These are phyloP conservation scores for Dendrocopos noguchii DNA, from an alignment of 2,113 vertebrate genomes.

Conservation along the genomic window DNA sequence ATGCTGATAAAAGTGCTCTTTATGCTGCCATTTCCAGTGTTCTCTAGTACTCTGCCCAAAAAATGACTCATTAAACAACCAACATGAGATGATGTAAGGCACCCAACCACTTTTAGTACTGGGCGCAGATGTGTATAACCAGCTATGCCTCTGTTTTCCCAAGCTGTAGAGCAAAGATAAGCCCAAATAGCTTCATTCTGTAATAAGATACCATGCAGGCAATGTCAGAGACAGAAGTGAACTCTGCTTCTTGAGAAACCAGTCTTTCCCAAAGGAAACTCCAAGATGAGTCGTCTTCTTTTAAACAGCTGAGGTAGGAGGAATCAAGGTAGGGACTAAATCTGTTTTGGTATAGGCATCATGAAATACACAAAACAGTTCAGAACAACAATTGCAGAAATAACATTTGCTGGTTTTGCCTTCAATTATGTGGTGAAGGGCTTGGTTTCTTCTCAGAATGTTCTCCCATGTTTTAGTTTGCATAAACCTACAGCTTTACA, in stretches of 20 bases:
- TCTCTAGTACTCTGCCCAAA: conserved; percentile 44
- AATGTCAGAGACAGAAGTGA: not conserved
- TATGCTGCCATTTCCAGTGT: not conserved
- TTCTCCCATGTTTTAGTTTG: not conserved
- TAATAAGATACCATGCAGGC: not conserved
- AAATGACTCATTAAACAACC: conserved; percentile 56
- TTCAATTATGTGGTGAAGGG: not conserved
- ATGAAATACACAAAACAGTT: not conserved
- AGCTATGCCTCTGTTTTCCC: conserved; percentile 36
- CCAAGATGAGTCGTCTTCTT: not conserved
- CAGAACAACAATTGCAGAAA: not conserved
- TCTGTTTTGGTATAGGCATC: not conserved
- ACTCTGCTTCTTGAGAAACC: not conserved
- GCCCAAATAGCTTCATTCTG: conserved; percentile 25
- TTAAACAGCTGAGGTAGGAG: not conserved
- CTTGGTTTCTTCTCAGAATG: not conserved
- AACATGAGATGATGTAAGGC: conserved; percentile 38
- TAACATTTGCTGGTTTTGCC: not conserved
- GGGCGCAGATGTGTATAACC: conserved; percentile 1
- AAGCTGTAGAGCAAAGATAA: conserved; percentile 61
- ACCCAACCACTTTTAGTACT: conserved; percentile 17
- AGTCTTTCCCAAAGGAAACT: not conserved
- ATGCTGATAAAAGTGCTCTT: conserved; percentile 43
- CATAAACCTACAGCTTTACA: not conserved
- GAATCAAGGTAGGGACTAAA: not conserved